A percentile compares a stretch with the other conserved stretches of the same genome.
Conservation (phyloP, 1,140 invertebrate species). For the Drosophila ficusphila region DNA sequence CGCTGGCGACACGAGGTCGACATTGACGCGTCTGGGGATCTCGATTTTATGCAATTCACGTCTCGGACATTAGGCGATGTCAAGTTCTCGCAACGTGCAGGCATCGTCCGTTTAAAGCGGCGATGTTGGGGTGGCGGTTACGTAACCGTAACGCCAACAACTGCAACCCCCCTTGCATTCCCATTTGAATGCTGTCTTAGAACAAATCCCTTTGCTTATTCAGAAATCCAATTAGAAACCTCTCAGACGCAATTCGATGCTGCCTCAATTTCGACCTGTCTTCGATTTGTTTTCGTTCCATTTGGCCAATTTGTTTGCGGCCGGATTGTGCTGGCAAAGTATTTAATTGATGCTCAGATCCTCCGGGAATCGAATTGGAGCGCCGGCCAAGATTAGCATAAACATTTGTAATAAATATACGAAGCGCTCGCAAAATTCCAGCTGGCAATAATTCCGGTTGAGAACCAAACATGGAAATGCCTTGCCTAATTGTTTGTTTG, state of each 20-base stretch:
- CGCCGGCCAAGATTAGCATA: conserved; percentile 65
- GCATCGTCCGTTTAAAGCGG: conserved; percentile 12
- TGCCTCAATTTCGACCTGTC: conserved; percentile 56
- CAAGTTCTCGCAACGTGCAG: conserved; percentile 47
- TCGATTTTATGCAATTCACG: conserved; percentile 57
- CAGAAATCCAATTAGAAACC: conserved; percentile 65
- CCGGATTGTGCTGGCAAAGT: conserved; percentile 26
- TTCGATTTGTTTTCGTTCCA: conserved; percentile 70
- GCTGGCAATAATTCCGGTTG: conserved; percentile 53
- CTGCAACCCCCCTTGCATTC: conserved; percentile 2
- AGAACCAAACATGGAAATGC: conserved; percentile 36
- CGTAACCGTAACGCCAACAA: too few relatives aligned
- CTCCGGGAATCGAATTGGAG: conserved; percentile 46
- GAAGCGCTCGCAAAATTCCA: conserved; percentile 34
- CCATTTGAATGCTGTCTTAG: conserved; percentile 20
- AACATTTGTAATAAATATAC: conserved; percentile 71
- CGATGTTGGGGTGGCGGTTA: background rate
- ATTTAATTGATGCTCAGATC: conserved; percentile 72
- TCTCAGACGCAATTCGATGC: conserved; percentile 59
- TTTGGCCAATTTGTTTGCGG: conserved; percentile 60
- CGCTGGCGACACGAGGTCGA: conserved; percentile 50
- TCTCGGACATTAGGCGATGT: conserved; percentile 56
- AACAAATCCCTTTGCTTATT: conserved; percentile 46
- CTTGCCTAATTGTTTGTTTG: conserved; percentile 71
- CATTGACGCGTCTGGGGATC: conserved; percentile 45